Base-by-base conservation (phyloP, 1,140 invertebrate genomes). In the Eumaeus atala region DNA sequence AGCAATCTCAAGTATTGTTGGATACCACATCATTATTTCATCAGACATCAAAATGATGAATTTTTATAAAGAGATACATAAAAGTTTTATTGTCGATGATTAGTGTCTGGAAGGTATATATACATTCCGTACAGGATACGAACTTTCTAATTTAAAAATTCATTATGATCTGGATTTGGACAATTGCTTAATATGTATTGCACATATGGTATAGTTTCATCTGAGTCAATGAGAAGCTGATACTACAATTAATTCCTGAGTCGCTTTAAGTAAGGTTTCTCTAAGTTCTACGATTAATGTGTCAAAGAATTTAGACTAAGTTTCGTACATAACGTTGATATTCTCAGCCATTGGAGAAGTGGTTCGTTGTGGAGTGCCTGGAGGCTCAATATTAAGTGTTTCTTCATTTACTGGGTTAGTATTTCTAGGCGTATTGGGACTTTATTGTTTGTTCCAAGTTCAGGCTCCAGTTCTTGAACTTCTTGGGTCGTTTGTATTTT, bases 51-150 rank as follows among this genome's bases (percentile, higher is more conserved):
- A 65, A 66, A 14, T 65, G 58, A 44, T 68, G 49, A 1, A 65
- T 62, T 54, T 68, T 68, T 3, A 12, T 56, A 51, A 67, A 64
- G 14, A 64, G n/a, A 9, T 62, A 58, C 16, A 51, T 49, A 14
- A 59, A 68, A 10, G 34, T 61, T 59, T 58, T 63, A 21, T 59
- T 56, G 6, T 51, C 48, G 35, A 36, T 11, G 16, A 1, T 49
- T 9, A 44, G 28, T 12, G 28, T 11, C 33, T 49, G 9, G 40
- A 35, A 51, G 7, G 54, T 36, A 40, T 52, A 37, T 47, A 66
- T n/a, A n/a, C n/a, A n/a, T n/a, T n/a, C n/a, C n/a, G n/a, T n/a
- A n/a, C n/a, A n/a, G n/a, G n/a, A n/a, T n/a, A 21, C 0, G 36
- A 17, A 54, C 59, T 66, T 59, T 66, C 55, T 48, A 14, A 9